A percentile compares a stretch with the other conserved stretches of the same genome.
Evolutionary conservation across 2,797 vertebrate genomes (phyloP).

Genomic region (Enteromius argenteus): DNA sequence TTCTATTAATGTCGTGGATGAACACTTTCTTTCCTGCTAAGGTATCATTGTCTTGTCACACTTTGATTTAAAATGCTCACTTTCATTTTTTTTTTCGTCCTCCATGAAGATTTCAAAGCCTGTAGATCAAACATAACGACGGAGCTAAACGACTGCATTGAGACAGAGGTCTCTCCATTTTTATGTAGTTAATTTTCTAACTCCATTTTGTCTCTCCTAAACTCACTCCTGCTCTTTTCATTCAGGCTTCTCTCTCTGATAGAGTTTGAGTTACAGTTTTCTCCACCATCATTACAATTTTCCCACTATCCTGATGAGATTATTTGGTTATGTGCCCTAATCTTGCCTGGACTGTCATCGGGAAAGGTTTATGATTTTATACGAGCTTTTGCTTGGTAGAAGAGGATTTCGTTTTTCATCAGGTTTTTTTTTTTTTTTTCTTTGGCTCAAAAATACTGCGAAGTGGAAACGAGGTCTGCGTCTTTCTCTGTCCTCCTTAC

Average conservation of each 20-base stretch:
- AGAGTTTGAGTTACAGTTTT: conserved; percentile 28
- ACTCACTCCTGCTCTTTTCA: conserved; percentile 21
- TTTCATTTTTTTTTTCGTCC: conserved; percentile 18
- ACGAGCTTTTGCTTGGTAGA: conserved; percentile 44
- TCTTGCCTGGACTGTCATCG: conserved; percentile 53
- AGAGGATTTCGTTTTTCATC: conserved; percentile 60
- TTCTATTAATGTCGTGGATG: conserved; percentile 10
- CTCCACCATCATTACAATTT: conserved; percentile 43
- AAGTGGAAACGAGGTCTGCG: conserved; percentile 60
- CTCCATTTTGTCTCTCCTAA: conserved; percentile 38
- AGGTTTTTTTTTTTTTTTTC: conserved; percentile 46
- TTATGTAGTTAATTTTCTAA: conserved; percentile 14
- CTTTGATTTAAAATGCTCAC: conserved; percentile 25
- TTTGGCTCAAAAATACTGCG: conserved; percentile 44
- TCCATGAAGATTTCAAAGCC: conserved; percentile 31
- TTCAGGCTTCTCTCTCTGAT: not conserved
- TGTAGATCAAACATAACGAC: conserved; percentile 10
- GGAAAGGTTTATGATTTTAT: conserved; percentile 57
- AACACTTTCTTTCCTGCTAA: not conserved
- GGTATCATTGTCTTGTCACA: conserved; percentile 24
- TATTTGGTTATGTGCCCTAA: conserved; percentile 65
- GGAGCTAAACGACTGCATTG: conserved; percentile 14
- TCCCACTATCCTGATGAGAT: conserved; percentile 66
- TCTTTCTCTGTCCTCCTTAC: conserved; percentile 67
- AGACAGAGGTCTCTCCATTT: conserved; percentile 26